Evolutionary conservation across 1,140 invertebrate genomes (phyloP).

Genomic region (Ylistrum balloti): DNA sequence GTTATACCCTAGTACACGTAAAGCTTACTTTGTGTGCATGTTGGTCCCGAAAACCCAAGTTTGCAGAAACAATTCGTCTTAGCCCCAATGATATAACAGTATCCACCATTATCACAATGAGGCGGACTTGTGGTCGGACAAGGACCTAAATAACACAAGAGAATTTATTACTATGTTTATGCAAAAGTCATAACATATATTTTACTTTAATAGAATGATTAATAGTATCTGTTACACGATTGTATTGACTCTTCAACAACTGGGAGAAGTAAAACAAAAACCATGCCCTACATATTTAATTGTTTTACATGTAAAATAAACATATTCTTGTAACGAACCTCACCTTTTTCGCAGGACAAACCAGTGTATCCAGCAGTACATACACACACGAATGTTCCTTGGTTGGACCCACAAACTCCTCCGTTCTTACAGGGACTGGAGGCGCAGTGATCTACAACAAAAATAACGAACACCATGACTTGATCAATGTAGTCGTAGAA

Average conservation of each 20-base stretch:
- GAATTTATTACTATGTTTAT: too few relatives aligned
- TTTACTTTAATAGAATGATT: too few relatives aligned
- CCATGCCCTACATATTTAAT: too few relatives aligned
- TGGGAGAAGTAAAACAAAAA: too few relatives aligned
- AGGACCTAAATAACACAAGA: not conserved
- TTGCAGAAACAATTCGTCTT: not conserved
- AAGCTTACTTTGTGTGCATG: not conserved
- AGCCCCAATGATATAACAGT: not conserved
- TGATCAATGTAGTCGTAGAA: not conserved
- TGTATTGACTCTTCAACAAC: too few relatives aligned
- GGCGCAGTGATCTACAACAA: not conserved
- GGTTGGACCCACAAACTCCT: not conserved
- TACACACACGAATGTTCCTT: not conserved
- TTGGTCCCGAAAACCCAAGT: not conserved
- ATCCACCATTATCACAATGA: conserved; percentile 5
- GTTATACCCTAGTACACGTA: not conserved
- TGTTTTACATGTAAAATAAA: too few relatives aligned
- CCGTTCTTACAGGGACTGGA: conserved; percentile 21
- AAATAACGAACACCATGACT: not conserved
- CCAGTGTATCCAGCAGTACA: not conserved
- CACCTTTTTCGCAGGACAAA: not conserved
- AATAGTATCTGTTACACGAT: too few relatives aligned
- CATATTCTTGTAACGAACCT: not conserved
- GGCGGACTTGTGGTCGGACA: not conserved
- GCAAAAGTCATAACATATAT: too few relatives aligned